Base-by-base conservation (phyloP, 2,888 invertebrate species). In the Oscheius myriophilus region DNA sequence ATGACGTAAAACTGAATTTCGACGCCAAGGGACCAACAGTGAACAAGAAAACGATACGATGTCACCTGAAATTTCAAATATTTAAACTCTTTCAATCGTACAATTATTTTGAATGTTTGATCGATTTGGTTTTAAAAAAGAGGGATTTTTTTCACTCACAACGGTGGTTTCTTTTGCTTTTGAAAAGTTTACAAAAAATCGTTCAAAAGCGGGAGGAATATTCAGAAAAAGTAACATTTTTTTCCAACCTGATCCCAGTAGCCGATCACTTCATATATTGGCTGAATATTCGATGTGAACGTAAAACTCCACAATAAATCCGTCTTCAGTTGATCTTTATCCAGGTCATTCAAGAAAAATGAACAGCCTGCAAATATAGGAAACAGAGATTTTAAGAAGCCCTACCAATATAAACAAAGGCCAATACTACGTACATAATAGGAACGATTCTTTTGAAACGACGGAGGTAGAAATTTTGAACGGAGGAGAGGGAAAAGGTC, bases 241-340 rank as follows among this genome's bases (percentile, higher is more conserved):
- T 49, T 3, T 6, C n/a, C 3, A 49, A 62, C 62, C 62, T 62
- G 62, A 46, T 62, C 62, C 62, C 62, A 62, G 33, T 62, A 62
- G 16, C 62, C 62, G n/a, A 46, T 16, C 6, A 16, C 25, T 33
- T 62, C 62, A 25, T 18, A 62, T 16, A 62, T 39, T 25, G 62
- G 62, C 21, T 62, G 62, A 26, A 62, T 62, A 16, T 62, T 62
- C 3, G 62, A 62, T 33, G 46, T 45, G 23, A 62, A 62, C 2
- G 49, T n/a, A 23, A 62, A 23, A 25, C 46, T n/a, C 62, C 62
- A 62, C 14, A 49, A 49, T 21, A 62, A 49, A 49, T 62, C 62
- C 12, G 45, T 18, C 2, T 46, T 39, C 33, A 62, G 41, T 39
- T 49, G 49, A 2, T 51, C 39, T 49, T 52, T 49, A 16, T 62